Base-by-base conservation (phyloP, 2,113 vertebrate species). In the Scytalopus superciliaris region DNA sequence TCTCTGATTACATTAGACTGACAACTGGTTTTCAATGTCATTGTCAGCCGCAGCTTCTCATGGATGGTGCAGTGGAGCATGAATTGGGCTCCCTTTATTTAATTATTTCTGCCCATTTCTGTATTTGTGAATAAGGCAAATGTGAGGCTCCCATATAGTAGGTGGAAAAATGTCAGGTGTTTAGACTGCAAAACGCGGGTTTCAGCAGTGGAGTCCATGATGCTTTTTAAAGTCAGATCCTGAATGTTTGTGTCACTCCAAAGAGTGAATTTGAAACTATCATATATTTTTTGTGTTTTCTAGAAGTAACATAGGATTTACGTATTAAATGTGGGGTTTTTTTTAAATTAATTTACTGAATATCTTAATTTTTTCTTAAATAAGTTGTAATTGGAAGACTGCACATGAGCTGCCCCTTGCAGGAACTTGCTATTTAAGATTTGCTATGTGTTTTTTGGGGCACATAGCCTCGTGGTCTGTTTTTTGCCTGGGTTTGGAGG, bases 11-110 rank as follows among this genome's bases (percentile, higher is more conserved):
- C 93, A 97, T 97, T 96, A 96, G 95, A 97, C 95, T 97, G 97
- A 97, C 96, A 97, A 96, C 96, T 97, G 97, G 95, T 97, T 97
- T 97, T 97, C 95, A 95, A 96, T 97, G 97, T 97, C 96, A 97
- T 95, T 95, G 96, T 97, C 95, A 97, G 92, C 94, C 52, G 22
- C 84, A 72, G 15, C 84, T 91, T 74, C 88, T 94, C 93, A 3
- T 76, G 28, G 40, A 0, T 15, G 72, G 89, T 50, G 93, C 95
- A 96, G 84, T 89, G 93, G 80, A 96, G 96, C 96, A 73, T 97
- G 93, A 97, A 93, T 88, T 47, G 79, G 82, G 53, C 77, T 94
- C 49, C 40, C 62, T 89, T 96, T 97, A 95, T 97, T 96, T 97
- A 42, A 95, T 97, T 97, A 93, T 95, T 95, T 97, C 94, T 94